Evolutionary conservation across 2,888 invertebrate genomes (phyloP).

Genomic region (Cylloceria caligata): DNA sequence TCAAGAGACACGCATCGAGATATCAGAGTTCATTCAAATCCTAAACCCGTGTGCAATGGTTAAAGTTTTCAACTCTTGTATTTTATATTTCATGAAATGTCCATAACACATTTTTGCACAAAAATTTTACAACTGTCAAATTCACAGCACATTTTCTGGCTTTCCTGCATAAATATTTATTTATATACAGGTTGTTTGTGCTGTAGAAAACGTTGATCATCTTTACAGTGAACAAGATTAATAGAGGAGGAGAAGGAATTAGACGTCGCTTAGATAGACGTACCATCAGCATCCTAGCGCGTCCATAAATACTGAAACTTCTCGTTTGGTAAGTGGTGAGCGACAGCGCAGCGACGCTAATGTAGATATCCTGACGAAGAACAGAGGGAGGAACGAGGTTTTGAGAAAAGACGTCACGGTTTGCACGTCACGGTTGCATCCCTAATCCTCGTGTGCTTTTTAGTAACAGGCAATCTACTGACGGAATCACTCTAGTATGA

Average conservation of each 20-base stretch:
- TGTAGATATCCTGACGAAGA: slow-evolving; percentile 21
- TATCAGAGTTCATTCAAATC: too few relatives aligned
- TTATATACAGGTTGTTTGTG: not conserved
- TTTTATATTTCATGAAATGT: too few relatives aligned
- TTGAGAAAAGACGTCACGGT: slow-evolving; percentile 1
- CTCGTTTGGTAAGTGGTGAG: slow-evolving; percentile 12
- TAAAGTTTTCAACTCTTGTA: too few relatives aligned
- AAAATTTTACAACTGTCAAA: too few relatives aligned
- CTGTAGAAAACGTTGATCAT: slow-evolving; percentile 1
- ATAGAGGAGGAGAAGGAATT: slow-evolving; percentile 16
- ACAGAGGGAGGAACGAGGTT: not conserved
- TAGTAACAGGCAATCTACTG: slow-evolving; percentile 26
- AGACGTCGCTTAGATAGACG: slow-evolving; percentile 29
- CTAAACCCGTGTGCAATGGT: too few relatives aligned
- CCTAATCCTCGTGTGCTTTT: slow-evolving; percentile 6
- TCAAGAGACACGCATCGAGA: not conserved
- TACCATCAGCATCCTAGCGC: not conserved
- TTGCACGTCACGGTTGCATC: slow-evolving; percentile 20
- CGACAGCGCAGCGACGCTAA: slow-evolving; percentile 13
- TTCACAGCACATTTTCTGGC: too few relatives aligned
- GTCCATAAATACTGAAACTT: slow-evolving; percentile 6
- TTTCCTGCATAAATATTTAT: not conserved
- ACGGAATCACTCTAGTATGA: slow-evolving; percentile 15
- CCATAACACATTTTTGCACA: too few relatives aligned
- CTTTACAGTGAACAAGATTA: not conserved